phyloP scores from a whole-genome alignment of 2,888 invertebrate species.

The Caenorhabditis sp. region DNA sequence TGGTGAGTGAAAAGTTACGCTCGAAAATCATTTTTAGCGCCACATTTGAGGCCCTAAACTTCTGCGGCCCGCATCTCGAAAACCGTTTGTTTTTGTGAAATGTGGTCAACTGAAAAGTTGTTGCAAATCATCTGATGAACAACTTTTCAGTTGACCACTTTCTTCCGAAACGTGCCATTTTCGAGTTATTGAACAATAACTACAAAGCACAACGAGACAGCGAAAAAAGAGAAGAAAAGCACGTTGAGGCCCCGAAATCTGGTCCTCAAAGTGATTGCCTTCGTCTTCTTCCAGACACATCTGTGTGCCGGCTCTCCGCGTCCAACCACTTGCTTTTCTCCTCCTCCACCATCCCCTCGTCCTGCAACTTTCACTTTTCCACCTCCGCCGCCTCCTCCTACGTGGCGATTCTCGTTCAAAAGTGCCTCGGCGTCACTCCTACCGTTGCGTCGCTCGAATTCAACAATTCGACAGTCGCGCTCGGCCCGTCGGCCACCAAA shows the following conservation, averaged over 20 bases:
- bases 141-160: neutral
- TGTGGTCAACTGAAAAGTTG: no score
- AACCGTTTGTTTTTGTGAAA: no score
- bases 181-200: no score
- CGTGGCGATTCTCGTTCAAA: conserved; percentile 17
- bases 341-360: conserved; percentile 8
- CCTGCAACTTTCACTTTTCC: conserved; percentile 15
- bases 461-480: conserved; percentile 23
- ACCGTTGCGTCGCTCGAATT: conserved; percentile 1
- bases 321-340: neutral
- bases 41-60: no score
- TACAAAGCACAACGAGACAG: neutral
- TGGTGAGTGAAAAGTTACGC: conserved; percentile 2
- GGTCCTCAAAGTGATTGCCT: no score
- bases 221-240: no score
- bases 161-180: no score
- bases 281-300: conserved; percentile 18
- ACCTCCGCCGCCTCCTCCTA: conserved; percentile 6
- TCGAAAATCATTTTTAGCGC: no score
- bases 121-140: no score
- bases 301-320: conserved; percentile 11
- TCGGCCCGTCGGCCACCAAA: conserved; percentile 9
- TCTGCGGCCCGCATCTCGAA: no score
- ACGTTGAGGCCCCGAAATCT: no score
- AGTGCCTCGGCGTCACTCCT: conserved; percentile 3